Evolutionary conservation across 2,888 invertebrate species (phyloP).

Genomic region (Zaprionus lineosus): DNA sequence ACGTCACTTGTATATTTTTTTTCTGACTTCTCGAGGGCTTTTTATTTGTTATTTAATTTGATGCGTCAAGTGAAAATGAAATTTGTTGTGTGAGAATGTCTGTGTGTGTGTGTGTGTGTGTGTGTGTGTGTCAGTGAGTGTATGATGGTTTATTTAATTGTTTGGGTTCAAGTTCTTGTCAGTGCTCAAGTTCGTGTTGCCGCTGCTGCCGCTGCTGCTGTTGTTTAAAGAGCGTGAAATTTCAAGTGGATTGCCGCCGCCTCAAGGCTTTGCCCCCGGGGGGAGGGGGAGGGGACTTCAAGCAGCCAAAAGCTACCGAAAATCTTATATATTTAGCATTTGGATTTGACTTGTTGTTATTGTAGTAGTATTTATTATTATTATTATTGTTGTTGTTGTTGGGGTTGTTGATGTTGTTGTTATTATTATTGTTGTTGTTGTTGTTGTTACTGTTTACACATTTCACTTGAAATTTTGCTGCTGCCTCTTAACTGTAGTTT

Average conservation of each 20-base stretch:
- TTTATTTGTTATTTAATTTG: constrained; percentile 68
- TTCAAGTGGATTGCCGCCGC: constrained; percentile 67
- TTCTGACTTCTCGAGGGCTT: constrained; percentile 21
- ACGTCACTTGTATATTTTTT: constrained; percentile 25
- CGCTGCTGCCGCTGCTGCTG: constrained; percentile 43
- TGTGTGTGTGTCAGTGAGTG: constrained; percentile 11
- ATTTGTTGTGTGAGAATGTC: constrained; percentile 33
- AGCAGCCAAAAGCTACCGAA: constrained; percentile 57
- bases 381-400: constrained; percentile 16
- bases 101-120: constrained; percentile 14
- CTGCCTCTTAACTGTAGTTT: constrained; percentile 65
- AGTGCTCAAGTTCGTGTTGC: constrained; percentile 26
- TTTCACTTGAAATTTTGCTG: no score
- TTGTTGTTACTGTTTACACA: no score
- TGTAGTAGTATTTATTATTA: constrained; percentile 4
- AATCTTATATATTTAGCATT: constrained; percentile 44
- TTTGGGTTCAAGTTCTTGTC: constrained; percentile 39
- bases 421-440: constrained; percentile 14
- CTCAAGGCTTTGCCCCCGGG: constrained; percentile 57
- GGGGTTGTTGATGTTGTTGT: constrained; percentile 21
- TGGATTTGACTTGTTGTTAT: constrained; percentile 29
- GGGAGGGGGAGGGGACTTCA: no score
- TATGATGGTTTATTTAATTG: constrained; percentile 48
- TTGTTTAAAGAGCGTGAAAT: constrained; percentile 73
- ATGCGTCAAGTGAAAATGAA: constrained; percentile 74